phyloP scores from a whole-genome alignment of 2,797 vertebrate species.

The Cryptoblepharus egeriae region DNA sequence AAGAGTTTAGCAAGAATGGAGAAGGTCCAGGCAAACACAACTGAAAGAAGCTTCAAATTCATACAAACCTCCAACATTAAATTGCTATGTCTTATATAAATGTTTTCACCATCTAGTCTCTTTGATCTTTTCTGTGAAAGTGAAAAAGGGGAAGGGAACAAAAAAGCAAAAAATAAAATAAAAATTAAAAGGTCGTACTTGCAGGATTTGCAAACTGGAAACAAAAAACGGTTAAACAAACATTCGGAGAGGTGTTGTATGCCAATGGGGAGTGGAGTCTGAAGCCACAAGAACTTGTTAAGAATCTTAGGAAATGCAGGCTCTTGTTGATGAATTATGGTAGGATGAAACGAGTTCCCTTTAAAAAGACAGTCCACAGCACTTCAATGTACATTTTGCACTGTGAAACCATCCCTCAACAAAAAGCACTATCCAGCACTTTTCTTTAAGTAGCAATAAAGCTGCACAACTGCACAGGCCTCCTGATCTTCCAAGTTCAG shows the following conservation, averaged over 20 bases:
- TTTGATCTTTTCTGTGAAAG: constrained; percentile 98
- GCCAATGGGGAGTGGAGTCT: constrained; percentile 59
- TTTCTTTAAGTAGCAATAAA: not conserved
- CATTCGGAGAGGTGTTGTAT: constrained; percentile 61
- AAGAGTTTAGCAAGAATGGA: constrained; percentile 71
- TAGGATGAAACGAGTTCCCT: constrained; percentile 56
- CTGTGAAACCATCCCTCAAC: not conserved
- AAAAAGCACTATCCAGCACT: not conserved
- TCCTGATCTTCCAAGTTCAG: not conserved
- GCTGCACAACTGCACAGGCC: not conserved
- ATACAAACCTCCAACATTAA: constrained; percentile 99
- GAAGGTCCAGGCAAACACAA: constrained; percentile 77
- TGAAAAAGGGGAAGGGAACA: constrained; percentile 77
- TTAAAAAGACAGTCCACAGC: constrained; percentile 78
- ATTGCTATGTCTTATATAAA: constrained; percentile 99
- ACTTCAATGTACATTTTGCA: constrained; percentile 39
- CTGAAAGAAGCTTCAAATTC: constrained; percentile 80
- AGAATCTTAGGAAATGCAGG: constrained; percentile 40
- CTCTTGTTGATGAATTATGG: constrained; percentile 59
- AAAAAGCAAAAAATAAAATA: constrained; percentile 79
- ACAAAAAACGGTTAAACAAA: constrained; percentile 76
- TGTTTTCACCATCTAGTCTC: constrained; percentile 99
- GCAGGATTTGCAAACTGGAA: constrained; percentile 75
- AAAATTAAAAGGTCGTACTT: constrained; percentile 82
- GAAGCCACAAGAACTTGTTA: constrained; percentile 46